A percentile compares a stretch with the other conserved stretches of the same genome.
Evolutionary conservation across 2,888 invertebrate genomes (phyloP).

Genomic region (Trypoxylon attenuatum): DNA sequence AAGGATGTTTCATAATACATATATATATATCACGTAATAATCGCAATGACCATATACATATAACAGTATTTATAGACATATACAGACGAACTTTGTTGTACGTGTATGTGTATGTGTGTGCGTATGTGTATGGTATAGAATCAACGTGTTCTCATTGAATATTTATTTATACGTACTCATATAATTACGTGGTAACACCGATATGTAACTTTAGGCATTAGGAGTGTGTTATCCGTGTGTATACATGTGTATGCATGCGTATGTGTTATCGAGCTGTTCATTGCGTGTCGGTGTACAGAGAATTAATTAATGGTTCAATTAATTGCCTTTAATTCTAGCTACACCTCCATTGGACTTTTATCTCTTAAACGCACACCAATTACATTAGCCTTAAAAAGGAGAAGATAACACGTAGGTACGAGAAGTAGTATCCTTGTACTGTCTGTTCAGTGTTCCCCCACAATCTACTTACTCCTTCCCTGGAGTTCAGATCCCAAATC

Average conservation of each 20-base stretch:
- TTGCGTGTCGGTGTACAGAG: no score
- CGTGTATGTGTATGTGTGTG: constrained; percentile 32
- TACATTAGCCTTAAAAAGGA: constrained; percentile 34
- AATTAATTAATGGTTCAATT: no score
- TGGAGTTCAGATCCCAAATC: no score
- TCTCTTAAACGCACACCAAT: constrained; percentile 22
- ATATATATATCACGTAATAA: constrained; percentile 52
- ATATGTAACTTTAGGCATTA: constrained; percentile 60
- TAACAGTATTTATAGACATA: constrained; percentile 59
- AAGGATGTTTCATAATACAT: constrained; percentile 49
- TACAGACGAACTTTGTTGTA: constrained; percentile 55
- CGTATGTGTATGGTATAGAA: constrained; percentile 31
- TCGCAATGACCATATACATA: constrained; percentile 51
- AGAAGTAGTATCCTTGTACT: constrained; percentile 32
- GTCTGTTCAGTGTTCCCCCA: no score
- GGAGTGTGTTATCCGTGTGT: constrained; percentile 23
- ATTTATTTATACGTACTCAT: constrained; percentile 22
- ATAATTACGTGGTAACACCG: constrained; percentile 46
- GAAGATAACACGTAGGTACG: constrained; percentile 45
- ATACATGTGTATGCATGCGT: background rate
- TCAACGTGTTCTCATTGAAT: constrained; percentile 21
- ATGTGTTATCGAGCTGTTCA: no score
- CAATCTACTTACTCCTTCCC: no score
- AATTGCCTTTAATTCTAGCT: constrained; percentile 1
- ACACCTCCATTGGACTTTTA: background rate